Evolutionary conservation across 2,113 vertebrate species (phyloP).

Genomic region (Leptosomus discolor): DNA sequence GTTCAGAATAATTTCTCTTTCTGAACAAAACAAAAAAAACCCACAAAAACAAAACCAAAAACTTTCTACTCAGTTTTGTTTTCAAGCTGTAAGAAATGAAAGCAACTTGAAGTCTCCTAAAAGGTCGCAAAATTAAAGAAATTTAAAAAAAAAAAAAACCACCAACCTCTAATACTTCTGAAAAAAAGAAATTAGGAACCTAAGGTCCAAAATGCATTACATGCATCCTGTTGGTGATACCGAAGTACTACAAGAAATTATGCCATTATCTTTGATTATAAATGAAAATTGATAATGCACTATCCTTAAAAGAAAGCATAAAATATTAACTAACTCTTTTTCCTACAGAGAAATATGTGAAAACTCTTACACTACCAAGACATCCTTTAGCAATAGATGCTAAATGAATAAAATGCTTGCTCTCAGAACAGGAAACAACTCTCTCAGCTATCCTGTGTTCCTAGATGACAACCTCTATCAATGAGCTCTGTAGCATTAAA

Average conservation of each 20-base stretch:
- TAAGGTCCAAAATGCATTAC: not conserved
- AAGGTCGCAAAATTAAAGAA: not conserved
- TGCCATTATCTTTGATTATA: not conserved
- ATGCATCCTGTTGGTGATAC: not conserved
- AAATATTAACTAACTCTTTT: not conserved
- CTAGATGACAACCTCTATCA: not conserved
- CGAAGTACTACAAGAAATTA: not conserved
- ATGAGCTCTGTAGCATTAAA: not conserved
- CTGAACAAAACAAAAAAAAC: no score
- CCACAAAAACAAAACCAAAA: no score
- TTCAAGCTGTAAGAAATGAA: not conserved
- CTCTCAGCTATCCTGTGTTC: not conserved
- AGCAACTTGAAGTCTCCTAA: not conserved
- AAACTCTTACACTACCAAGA: not conserved
- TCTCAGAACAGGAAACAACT: not conserved
- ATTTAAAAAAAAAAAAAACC: not conserved
- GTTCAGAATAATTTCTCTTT: not conserved
- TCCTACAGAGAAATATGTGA: not conserved
- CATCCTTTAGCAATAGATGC: not conserved
- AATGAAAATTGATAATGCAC: not conserved
- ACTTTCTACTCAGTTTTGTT: not conserved
- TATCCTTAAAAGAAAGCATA: not conserved
- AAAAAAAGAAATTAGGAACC: not conserved
- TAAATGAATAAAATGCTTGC: not conserved
- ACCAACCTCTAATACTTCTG: not conserved